Evolutionary conservation across 1,140 invertebrate species (phyloP).

Genomic region (Magallana angulata): DNA sequence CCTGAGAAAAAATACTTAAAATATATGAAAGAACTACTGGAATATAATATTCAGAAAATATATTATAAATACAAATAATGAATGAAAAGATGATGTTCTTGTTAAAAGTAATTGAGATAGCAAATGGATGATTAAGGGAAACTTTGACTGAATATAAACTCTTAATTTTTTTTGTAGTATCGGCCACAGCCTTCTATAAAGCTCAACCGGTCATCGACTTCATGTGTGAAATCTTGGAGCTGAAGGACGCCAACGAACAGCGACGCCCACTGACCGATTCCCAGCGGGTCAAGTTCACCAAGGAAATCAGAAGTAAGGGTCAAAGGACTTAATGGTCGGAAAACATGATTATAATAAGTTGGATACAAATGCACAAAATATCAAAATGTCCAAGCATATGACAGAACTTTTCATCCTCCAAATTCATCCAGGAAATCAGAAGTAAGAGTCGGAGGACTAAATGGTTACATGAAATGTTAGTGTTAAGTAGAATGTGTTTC

Average conservation of each 20-base stretch:
- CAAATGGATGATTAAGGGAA: too few species aligned
- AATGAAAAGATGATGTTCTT: too few species aligned
- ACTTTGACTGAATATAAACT: not conserved
- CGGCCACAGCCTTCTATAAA: conserved; percentile 99
- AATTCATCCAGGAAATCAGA: conserved; percentile 99
- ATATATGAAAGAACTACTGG: too few species aligned
- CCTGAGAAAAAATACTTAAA: too few species aligned
- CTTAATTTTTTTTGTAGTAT: conserved; percentile 84
- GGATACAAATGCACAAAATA: too few species aligned
- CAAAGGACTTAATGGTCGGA: not conserved
- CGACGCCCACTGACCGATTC: conserved; percentile 98
- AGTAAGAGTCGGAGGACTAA: conserved; percentile 77
- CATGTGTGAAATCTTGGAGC: conserved; percentile 99
- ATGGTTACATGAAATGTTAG: too few species aligned
- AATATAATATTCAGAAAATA: too few species aligned
- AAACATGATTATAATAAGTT: too few species aligned
- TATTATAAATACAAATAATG: too few species aligned
- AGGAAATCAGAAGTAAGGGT: conserved; percentile 96
- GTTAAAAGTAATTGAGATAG: too few species aligned
- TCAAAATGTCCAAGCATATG: too few species aligned
- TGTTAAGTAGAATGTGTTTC: too few species aligned
- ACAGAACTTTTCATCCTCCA: conserved; percentile 76
- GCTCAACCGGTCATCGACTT: conserved; percentile 99
- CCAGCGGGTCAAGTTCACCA: conserved; percentile 99
- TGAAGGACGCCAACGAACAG: conserved; percentile 96